phyloP scores from a whole-genome alignment of 2,888 invertebrate genomes.

The Lissocephala sabroskyi region DNA sequence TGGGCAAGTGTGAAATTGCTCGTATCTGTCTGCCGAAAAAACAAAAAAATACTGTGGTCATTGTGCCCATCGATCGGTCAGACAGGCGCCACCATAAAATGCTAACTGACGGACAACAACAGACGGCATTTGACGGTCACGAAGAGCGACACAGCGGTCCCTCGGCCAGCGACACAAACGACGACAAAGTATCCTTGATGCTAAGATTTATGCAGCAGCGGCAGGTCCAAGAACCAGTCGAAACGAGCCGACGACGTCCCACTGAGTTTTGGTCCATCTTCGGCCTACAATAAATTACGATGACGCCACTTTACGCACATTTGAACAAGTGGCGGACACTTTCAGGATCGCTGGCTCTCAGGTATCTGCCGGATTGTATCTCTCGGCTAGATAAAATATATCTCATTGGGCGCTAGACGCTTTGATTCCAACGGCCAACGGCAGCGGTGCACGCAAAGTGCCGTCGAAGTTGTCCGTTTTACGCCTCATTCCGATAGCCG shows the following conservation, averaged over 20 bases:
- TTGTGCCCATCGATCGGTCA: conserved; percentile 35
- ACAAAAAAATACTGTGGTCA: conserved; percentile 66
- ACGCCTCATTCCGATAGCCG: conserved; percentile 39
- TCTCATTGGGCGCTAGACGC: too few species aligned
- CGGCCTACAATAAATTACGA: conserved; percentile 62
- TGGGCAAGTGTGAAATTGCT: conserved; percentile 59
- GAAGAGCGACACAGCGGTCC: conserved; percentile 45
- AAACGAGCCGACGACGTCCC: conserved; percentile 53
- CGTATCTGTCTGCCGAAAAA: conserved; percentile 69
- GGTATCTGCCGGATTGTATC: background rate
- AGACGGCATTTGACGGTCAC: conserved; percentile 6
- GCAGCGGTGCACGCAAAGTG: conserved; percentile 59
- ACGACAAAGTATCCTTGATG: conserved; percentile 65
- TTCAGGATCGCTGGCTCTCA: conserved; percentile 37
- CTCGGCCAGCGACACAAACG: too few species aligned
- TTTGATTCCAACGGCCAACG: too few species aligned
- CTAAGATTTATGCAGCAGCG: conserved; percentile 52
- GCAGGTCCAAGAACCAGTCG: conserved; percentile 1
- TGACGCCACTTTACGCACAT: conserved; percentile 66
- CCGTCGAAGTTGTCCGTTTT: conserved; percentile 50
- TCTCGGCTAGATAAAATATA: conserved; percentile 39
- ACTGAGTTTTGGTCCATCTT: conserved; percentile 52
- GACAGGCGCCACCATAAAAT: conserved; percentile 64
- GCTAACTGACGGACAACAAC: conserved; percentile 18
- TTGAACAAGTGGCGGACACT: conserved; percentile 63